phyloP scores from a whole-genome alignment of 2,888 invertebrate species.

The Plemyria rubiginata region DNA sequence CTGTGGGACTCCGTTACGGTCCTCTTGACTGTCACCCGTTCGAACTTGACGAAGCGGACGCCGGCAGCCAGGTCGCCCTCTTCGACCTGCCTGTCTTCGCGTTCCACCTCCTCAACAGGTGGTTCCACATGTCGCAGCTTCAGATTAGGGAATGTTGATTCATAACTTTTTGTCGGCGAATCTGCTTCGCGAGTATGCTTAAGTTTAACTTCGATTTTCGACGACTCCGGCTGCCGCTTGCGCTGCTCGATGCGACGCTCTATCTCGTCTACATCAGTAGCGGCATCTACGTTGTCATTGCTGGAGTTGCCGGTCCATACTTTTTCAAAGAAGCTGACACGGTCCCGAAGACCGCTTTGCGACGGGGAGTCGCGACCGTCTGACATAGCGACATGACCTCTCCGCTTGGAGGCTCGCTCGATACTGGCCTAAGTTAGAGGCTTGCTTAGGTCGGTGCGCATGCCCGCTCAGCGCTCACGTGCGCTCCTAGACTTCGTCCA shows the following conservation, averaged over 20 bases:
- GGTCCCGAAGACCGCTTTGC: slow-evolving; percentile 86
- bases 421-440: slow-evolving; percentile 68
- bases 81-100: slow-evolving; percentile 78
- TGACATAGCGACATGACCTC: slow-evolving; percentile 82
- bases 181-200: slow-evolving; percentile 83
- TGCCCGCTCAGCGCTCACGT: slow-evolving; percentile 62
- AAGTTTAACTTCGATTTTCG: slow-evolving; percentile 86
- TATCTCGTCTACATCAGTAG: slow-evolving; percentile 85
- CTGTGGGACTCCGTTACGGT: slow-evolving; percentile 82
- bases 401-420: slow-evolving; percentile 77
- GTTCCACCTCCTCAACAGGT: slow-evolving; percentile 63
- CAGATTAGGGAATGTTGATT: slow-evolving; percentile 70
- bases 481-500: slow-evolving; percentile 66
- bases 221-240: slow-evolving; percentile 81
- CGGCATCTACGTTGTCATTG: slow-evolving; percentile 69
- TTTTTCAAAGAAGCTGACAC: slow-evolving; percentile 92
- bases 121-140: slow-evolving; percentile 77
- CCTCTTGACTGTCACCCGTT: slow-evolving; percentile 88
- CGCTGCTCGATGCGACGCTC: slow-evolving; percentile 86
- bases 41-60: slow-evolving; percentile 88
- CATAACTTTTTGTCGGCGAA: slow-evolving; percentile 75
- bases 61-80: slow-evolving; percentile 87
- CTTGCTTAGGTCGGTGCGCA: slow-evolving; percentile 55
- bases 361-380: slow-evolving; percentile 82
- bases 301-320: slow-evolving; percentile 87